These are phyloP conservation scores for Lagria hirta DNA, from an alignment of 2,888 invertebrate species.

Conservation along the genomic window DNA sequence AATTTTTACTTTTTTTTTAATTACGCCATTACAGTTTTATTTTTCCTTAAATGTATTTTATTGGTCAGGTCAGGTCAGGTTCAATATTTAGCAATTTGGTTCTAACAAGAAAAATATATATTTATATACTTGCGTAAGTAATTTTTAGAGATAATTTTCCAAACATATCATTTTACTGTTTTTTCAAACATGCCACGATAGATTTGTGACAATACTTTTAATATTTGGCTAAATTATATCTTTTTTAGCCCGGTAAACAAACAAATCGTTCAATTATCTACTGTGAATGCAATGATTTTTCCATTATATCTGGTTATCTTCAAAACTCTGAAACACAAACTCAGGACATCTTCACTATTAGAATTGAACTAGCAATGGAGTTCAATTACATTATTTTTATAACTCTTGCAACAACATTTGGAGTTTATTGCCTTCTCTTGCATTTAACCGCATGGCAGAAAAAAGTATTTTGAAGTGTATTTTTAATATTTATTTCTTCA, in stretches of 20 bases:
- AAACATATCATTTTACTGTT: too few species aligned
- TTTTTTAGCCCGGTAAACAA: conserved; percentile 22
- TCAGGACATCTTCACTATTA: conserved; percentile 25
- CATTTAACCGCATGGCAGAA: neutral
- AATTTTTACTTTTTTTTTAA: too few species aligned
- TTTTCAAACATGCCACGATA: too few species aligned
- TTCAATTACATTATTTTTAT: conserved; percentile 33
- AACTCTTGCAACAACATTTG: conserved; percentile 28
- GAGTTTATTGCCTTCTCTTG: conserved; percentile 29
- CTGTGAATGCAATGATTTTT: conserved; percentile 32
- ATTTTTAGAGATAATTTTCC: too few species aligned
- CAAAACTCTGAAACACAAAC: conserved; percentile 25
- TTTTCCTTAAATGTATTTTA: too few species aligned
- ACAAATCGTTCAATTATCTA: conserved; percentile 17
- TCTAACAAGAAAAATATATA: too few species aligned
- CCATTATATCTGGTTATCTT: conserved; percentile 29
- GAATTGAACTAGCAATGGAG: conserved; percentile 29
- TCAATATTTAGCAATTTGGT: too few species aligned
- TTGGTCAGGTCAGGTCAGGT: too few species aligned
- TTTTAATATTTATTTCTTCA: neutral
- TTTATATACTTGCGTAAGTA: too few species aligned
- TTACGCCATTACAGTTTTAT: too few species aligned
- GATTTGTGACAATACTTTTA: neutral
- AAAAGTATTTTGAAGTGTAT: neutral
- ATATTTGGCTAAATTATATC: conserved; percentile 2